Base-by-base conservation (phyloP, 2,113 vertebrate species). In the Sminthopsis crassicaudata region DNA sequence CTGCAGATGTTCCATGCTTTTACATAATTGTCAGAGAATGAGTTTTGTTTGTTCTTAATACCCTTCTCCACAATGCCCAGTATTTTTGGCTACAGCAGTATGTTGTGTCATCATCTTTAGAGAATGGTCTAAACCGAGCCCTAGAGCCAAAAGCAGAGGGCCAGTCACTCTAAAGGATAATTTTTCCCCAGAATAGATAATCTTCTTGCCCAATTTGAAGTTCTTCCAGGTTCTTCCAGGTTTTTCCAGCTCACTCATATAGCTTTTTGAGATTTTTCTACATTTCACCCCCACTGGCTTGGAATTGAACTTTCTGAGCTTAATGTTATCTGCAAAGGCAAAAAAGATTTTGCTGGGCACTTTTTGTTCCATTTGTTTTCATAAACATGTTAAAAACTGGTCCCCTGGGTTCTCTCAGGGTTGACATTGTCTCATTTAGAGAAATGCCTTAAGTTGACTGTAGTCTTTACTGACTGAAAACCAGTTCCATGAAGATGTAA, bases 371-470 rank as follows among this genome's bases (percentile, higher is more conserved):
- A 89, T 4, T 14, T 46, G 27, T 90, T 51, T 51, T 97, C 92
- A 54, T 90, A 93, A 97, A 97, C 95, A 94, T 95, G 24, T 84
- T 55, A 95, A 96, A 89, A 94, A 50, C 93, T 91, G 2, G 9
- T 95, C 30, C 92, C 92, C 92, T 36, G 76, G 11, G 36, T 91
- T 42, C 55, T 90, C 36, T 93, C 14, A 7, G 76, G 51, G 46
- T 30, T 95, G 95, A 91, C 48, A 91, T 91, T 95, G 92, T 57
- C 50, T 89, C 42, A 94, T 95, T 53, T 51, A 57, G 50, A 90
- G 46, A 93, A 90, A 6, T 52, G 3, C 76, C 19, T 50, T 42
- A 22, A 84, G 48, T 95, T 95, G 90, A 91, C 89, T 90, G 36
- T 6, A 84, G 16, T 84, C 19, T 19, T 84, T 84, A 76, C 67